A percentile compares a stretch with the other conserved stretches of the same genome.
phyloP scores from a whole-genome alignment of 1,140 invertebrate species.

The Cephus cinctus region DNA sequence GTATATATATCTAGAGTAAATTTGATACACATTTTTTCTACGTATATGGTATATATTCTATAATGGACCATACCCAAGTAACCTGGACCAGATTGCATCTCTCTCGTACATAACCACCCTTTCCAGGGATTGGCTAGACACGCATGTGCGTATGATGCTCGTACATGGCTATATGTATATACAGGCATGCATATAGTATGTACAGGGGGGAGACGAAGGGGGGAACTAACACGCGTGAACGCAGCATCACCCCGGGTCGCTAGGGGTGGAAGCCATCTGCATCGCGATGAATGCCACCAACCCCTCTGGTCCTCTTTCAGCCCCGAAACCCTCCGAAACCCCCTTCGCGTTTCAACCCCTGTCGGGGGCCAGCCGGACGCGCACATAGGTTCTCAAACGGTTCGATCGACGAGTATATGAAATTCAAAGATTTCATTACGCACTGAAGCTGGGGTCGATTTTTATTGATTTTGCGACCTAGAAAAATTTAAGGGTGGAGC shows the following conservation, averaged over 20 bases:
- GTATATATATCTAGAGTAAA: too few relatives aligned
- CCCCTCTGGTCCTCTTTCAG: conserved; percentile 25
- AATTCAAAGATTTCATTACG: neutral
- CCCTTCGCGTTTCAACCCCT: conserved; percentile 46
- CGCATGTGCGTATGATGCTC: neutral
- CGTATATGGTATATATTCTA: too few relatives aligned
- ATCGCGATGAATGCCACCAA: conserved; percentile 52
- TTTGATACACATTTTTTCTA: too few relatives aligned
- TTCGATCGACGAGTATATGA: neutral
- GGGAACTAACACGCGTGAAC: conserved; percentile 16
- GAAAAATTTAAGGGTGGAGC: too few relatives aligned
- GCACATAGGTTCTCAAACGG: conserved; percentile 45
- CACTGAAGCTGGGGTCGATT: too few relatives aligned
- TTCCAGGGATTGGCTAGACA: too few relatives aligned
- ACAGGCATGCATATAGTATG: neutral
- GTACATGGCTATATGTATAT: neutral
- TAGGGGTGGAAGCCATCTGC: conserved; percentile 53
- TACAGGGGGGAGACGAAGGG: conserved; percentile 10
- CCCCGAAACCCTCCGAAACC: conserved; percentile 16
- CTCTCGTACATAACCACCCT: too few relatives aligned
- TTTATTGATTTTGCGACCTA: too few relatives aligned
- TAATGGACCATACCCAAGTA: too few relatives aligned
- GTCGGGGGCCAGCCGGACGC: conserved; percentile 43
- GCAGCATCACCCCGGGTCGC: conserved; percentile 31
- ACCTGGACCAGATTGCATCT: too few relatives aligned